Evolutionary conservation across 1,140 invertebrate genomes (phyloP), one percentile per base, ranked within the genome.

Genomic region (Charaxes varanes): DNA sequence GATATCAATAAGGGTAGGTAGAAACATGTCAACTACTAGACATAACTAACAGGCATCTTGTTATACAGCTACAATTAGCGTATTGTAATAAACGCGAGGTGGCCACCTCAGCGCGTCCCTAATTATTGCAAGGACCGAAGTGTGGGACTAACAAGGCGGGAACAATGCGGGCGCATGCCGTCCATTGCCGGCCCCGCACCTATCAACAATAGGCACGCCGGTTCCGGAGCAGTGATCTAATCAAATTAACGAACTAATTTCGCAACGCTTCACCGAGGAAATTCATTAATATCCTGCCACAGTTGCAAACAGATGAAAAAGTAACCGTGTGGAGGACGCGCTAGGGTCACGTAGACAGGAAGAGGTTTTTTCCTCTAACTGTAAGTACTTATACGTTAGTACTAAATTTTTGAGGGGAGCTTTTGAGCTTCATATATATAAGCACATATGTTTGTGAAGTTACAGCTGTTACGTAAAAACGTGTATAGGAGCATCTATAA

Each of bases 231-330:
- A 59, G 63, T 53, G 34, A 59, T 50, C 61, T 80, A 77, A 80
- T 77, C 62, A 60, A 59, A 77, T 80, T 73, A 77, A 36, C 62
- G 60, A 70, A 73, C 72, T 71, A 74, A 80, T 80, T 65, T 61
- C 60, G 55, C 42, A 53, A 51, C 47, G 62, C 52, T 68, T 41
- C 44, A 58, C 52, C 49, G 63, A 70, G 76, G 76, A 80, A 80
- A 80, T 80, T 67, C 71, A 74, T 71, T 80, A 80, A 80, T 80
- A 77, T 80, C 76, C 76, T 80, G 71, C 54, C 55, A 53, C 42
- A 55, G 47, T 44, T 52, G 34, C 55, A 50, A 55, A 53, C 51
- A 50, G 64, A 70, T 59, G 59, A 65, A 74, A 68, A 74, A 72
- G 53, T 63, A 50, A 34, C 37, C 33, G 36, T 47, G 21, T 53